phyloP scores from a whole-genome alignment of 2,113 vertebrate genomes.

The Leucosticte australis region DNA sequence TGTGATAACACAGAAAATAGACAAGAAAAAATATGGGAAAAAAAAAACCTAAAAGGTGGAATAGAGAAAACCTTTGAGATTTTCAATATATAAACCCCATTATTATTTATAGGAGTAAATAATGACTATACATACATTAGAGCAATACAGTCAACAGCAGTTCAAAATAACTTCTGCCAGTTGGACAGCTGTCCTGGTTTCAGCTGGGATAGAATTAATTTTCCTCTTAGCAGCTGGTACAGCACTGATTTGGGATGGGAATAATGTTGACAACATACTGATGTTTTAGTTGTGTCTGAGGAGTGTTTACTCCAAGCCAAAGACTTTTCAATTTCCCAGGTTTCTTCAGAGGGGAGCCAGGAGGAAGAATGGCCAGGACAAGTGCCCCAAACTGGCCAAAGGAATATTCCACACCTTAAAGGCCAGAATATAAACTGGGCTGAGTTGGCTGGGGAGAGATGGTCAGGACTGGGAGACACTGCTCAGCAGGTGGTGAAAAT shows the following conservation, averaged over 20 bases:
- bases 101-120: constrained; percentile 18
- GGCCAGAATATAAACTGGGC: neutral
- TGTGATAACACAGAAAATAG: neutral
- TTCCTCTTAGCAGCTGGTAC: neutral
- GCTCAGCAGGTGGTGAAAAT: neutral
- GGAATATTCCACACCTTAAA: neutral
- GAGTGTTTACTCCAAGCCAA: neutral
- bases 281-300: neutral
- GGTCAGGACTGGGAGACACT: neutral
- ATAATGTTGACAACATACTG: neutral
- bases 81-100: neutral
- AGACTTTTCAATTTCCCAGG: neutral
- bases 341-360: neutral
- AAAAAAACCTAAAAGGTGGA: neutral
- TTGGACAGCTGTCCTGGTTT: neutral
- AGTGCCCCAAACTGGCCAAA: neutral
- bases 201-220: neutral
- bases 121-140: neutral
- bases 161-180: neutral
- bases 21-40: neutral
- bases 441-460: neutral
- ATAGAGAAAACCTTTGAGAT: neutral
- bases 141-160: neutral
- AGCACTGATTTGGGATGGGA: neutral
- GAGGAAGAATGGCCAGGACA: neutral